Evolutionary conservation across 2,113 vertebrate genomes (phyloP), one percentile per base, ranked within the genome.

Genomic region (Podarcis cretensis): DNA sequence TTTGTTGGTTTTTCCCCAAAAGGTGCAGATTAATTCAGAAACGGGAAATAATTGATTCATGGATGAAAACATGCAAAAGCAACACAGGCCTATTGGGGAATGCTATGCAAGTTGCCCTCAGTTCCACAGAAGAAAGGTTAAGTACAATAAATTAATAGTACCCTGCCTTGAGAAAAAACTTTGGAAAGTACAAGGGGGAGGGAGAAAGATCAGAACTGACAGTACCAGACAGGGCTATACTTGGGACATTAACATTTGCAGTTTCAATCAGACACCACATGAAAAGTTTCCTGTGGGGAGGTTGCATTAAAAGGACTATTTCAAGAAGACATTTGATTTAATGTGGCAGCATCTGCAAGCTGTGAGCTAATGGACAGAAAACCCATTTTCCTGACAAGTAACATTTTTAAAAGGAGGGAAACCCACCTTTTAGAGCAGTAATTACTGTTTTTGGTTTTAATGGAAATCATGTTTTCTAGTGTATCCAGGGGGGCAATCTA

Each of bases 261-360:
- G 54, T 85, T 92, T 79, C 86, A 79, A 75, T 84, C 20, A 86
- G 43, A 83, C 86, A 89, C 48, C 32, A 75, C 6, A 3, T 14
- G 43, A 81, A 86, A 93, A 48, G 27, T 89, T 78, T 59, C 13
- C 20, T 71, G 37, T 69, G 65, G 30, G 1, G 54, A n/a, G 87
- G 83, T 25, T 79, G 63, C 30, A 75, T 74, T 80, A 89, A 43
- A 78, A 85, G 35, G 25, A 8, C 78, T 63, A 74, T 74, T 85
- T 66, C 25, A 20, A 89, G 54, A 65, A 5, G 32, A 2, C 73
- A 78, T 63, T 87, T 40, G 25, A 84, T 83, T 59, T 87, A 65
- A 32, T 12, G 23, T 86, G 4, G 30, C 37, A 30, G 48, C 30
- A 80, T 65, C 57, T 89, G 40, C 68, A 87, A 81, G 69, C 63